Evolutionary conservation across 2,797 vertebrate species (phyloP).

Genomic region (Lutjanus campechanus): DNA sequence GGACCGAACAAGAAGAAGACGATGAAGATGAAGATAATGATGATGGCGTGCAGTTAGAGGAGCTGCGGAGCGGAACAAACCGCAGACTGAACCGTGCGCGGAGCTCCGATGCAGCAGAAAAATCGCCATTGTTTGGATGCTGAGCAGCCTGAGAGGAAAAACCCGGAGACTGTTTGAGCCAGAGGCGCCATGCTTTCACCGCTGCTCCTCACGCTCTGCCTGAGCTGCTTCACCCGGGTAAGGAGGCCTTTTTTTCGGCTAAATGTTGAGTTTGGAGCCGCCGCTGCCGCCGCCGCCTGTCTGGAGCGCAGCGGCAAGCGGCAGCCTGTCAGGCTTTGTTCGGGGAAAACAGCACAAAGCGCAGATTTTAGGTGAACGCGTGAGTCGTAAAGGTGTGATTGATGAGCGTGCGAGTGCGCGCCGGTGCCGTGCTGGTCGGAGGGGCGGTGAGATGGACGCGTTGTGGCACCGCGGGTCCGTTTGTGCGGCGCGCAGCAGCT

Average conservation of each 20-base stretch:
- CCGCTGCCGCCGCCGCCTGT: slow-evolving; percentile 32
- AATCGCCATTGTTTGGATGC: slow-evolving; percentile 86
- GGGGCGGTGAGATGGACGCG: slow-evolving; percentile 20
- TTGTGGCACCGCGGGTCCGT: slow-evolving; percentile 46
- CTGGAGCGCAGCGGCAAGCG: slow-evolving; percentile 10
- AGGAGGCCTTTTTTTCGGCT: slow-evolving; percentile 19
- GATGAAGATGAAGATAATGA: slow-evolving; percentile 2
- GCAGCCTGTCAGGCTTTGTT: neutral
- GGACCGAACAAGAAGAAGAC: neutral
- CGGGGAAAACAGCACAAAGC: no score
- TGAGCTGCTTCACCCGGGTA: slow-evolving; percentile 79
- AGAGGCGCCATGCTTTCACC: slow-evolving; percentile 56
- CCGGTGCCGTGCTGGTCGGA: neutral
- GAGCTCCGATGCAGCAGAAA: slow-evolving; percentile 76
- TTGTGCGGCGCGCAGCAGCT: slow-evolving; percentile 50
- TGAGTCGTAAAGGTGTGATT: neutral
- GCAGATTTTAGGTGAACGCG: no score
- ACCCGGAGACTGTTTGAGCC: slow-evolving; percentile 20
- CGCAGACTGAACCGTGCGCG: slow-evolving; percentile 29
- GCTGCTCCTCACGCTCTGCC: slow-evolving; percentile 48
- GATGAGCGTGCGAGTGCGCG: neutral
- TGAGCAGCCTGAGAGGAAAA: slow-evolving; percentile 69
- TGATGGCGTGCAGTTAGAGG: slow-evolving; percentile 17
- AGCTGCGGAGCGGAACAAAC: slow-evolving; percentile 17
- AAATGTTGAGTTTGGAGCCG: neutral